Percentiles rank a stretch among this genome's conserved stretches.
Conservation (phyloP, 2,888 invertebrate species). For the Platypus cylindrus region DNA sequence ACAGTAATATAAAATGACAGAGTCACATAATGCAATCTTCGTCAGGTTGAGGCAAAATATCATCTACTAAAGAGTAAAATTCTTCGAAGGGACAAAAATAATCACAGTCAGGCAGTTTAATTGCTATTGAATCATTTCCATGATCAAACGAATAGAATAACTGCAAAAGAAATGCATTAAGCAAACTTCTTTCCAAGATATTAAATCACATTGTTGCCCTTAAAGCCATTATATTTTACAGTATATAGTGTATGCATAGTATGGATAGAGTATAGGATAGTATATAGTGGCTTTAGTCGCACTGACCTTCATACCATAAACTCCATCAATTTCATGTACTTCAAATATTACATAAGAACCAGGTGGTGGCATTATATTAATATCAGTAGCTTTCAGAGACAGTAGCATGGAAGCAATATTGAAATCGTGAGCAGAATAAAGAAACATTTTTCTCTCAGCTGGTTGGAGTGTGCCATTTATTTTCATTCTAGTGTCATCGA, state of each 20-base stretch:
- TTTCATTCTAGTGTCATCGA: constrained; percentile 11
- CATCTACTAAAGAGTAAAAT: constrained; percentile 10
- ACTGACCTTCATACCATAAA: constrained; percentile 17
- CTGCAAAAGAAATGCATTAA: constrained; percentile 17
- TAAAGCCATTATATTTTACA: no score
- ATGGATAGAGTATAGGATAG: no score
- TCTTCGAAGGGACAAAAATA: constrained; percentile 13
- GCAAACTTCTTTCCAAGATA: no score
- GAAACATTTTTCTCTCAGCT: constrained; percentile 14
- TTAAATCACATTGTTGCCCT: no score
- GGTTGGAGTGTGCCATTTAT: constrained; percentile 11
- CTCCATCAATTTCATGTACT: constrained; percentile 15
- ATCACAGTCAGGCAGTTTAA: constrained; percentile 13
- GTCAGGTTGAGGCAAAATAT: constrained; percentile 13
- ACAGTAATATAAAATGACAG: no score
- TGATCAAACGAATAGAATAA: constrained; percentile 21
- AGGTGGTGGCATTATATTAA: constrained; percentile 13
- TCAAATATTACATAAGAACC: constrained; percentile 16
- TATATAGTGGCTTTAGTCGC: no score
- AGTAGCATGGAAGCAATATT: constrained; percentile 13
- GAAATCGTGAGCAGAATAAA: constrained; percentile 19
- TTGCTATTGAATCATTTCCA: constrained; percentile 9
- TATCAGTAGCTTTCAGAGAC: constrained; percentile 12
- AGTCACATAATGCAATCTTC: no score
- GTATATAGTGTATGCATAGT: no score